Evolutionary conservation across 2,113 vertebrate species (phyloP).

Genomic region (Delphinus delphis): DNA sequence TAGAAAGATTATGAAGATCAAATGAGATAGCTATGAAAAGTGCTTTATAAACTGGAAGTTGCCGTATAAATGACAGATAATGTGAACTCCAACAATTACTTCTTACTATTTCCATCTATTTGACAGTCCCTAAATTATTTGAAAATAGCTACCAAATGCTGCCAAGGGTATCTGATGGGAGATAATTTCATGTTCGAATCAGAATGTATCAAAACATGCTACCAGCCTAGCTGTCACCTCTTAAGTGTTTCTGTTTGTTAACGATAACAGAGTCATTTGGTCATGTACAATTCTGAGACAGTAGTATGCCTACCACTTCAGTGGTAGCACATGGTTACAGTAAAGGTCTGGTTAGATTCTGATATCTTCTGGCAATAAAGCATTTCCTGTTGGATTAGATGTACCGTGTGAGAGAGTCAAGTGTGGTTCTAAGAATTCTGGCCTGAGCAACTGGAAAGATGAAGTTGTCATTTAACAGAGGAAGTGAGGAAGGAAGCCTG

Average conservation of each 20-base stretch:
- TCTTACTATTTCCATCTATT: slow-evolving; percentile 7
- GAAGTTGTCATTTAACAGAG: neutral
- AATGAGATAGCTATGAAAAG: neutral
- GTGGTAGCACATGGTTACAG: neutral
- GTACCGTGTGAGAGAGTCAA: neutral
- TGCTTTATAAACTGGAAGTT: neutral
- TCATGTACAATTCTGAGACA: neutral
- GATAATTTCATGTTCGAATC: neutral
- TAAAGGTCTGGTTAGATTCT: neutral
- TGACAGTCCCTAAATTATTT: neutral
- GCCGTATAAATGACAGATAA: neutral
- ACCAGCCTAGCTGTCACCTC: neutral
- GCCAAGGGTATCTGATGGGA: neutral
- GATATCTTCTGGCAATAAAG: neutral
- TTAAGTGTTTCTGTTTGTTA: neutral
- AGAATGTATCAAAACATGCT: neutral
- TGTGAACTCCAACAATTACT: neutral
- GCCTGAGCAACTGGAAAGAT: neutral
- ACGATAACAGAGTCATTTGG: neutral
- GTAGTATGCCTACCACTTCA: neutral
- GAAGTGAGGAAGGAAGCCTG: neutral
- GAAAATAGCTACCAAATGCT: neutral
- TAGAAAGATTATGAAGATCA: neutral
- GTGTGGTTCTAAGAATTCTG: neutral
- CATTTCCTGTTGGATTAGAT: neutral